Evolutionary conservation across 2,888 invertebrate genomes (phyloP), one percentile per base, ranked within the genome.

Genomic region (Nymphalis c-album): DNA sequence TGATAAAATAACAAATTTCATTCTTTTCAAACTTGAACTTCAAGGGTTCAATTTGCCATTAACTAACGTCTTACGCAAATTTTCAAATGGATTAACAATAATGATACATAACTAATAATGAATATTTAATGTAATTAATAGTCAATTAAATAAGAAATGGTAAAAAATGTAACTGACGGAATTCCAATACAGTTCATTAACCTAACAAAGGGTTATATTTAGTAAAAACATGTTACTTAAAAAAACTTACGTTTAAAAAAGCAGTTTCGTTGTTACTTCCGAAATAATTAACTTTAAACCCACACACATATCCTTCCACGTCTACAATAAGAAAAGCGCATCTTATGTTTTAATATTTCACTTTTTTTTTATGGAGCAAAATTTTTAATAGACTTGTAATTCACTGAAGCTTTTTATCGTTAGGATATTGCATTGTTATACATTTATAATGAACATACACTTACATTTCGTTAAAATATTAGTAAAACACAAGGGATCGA

Each of bases 271-370:
- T 35, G 47, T 18, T 18, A 16, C 35, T 22, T 20, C 10, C 13
- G 17, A 31, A 45, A 8, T 35, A 17, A 31, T 17, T 31, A 46
- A 16, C 7, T 60, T 48, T 60, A 31, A 22, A 6, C 48, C 48
- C 20, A 26, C 59, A 59, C 47, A 22, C 47, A 55, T 51, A 50
- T 62, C 17, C 31, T 58, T 62, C 62, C 65, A 69, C 69, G 65
- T 69, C 51, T 60, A 69, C 69, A 65, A 60, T 47, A 62, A 51
- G 58, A 58, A 69, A 69, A 62, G 47, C 53, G 62, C 69, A 65
- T 59, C 46, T 58, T 62, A 60, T 31, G 20, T 64, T 53, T 35
- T 26, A 20, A 46, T 60, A 31, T 40, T 35, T 40, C 18, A 18
- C 18, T 35, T 13, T 57, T 57, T 26, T 18, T 57, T 40, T 10